Conservation (phyloP, 2,888 invertebrate genomes). For the Xanthostigma xanthostigma region DNA sequence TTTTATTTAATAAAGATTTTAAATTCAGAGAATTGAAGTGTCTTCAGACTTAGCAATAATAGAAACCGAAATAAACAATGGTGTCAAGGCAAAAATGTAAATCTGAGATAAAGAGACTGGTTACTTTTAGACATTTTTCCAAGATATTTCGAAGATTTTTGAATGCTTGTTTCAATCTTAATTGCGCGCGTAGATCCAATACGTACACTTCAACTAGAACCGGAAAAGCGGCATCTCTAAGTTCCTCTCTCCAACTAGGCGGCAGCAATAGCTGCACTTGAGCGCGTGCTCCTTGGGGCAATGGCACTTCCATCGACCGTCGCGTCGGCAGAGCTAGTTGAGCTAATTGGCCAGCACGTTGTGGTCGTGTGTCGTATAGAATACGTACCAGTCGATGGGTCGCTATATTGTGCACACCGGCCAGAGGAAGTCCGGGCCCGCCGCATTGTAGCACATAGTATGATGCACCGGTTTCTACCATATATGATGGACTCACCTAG, state of each 20-base stretch:
- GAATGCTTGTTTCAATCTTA: too few relatives aligned
- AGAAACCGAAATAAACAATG: not conserved
- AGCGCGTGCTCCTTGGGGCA: slow-evolving; percentile 74
- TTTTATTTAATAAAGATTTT: not conserved
- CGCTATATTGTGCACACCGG: slow-evolving; percentile 59
- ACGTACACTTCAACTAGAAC: slow-evolving; percentile 77
- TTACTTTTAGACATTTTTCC: not conserved
- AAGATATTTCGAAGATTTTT: too few relatives aligned
- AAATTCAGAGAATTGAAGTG: not conserved
- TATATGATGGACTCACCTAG: not conserved
- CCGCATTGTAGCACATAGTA: slow-evolving; percentile 74
- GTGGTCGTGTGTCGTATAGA: slow-evolving; percentile 60
- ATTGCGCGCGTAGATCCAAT: not conserved
- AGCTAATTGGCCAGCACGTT: slow-evolving; percentile 47
- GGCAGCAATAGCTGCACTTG: slow-evolving; percentile 78
- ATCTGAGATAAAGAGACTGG: not conserved
- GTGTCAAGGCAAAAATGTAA: not conserved
- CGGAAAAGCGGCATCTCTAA: slow-evolving; percentile 75
- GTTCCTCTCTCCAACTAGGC: slow-evolving; percentile 74
- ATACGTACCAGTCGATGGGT: slow-evolving; percentile 63
- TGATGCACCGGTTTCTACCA: slow-evolving; percentile 16
- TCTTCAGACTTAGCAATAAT: not conserved
- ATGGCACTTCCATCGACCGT: slow-evolving; percentile 69
- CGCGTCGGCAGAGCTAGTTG: slow-evolving; percentile 71
- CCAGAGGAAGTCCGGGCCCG: slow-evolving; percentile 82